These are phyloP conservation scores for Ormyrus pomaceus DNA, from an alignment of 2,888 invertebrate genomes.

Conservation along the genomic window DNA sequence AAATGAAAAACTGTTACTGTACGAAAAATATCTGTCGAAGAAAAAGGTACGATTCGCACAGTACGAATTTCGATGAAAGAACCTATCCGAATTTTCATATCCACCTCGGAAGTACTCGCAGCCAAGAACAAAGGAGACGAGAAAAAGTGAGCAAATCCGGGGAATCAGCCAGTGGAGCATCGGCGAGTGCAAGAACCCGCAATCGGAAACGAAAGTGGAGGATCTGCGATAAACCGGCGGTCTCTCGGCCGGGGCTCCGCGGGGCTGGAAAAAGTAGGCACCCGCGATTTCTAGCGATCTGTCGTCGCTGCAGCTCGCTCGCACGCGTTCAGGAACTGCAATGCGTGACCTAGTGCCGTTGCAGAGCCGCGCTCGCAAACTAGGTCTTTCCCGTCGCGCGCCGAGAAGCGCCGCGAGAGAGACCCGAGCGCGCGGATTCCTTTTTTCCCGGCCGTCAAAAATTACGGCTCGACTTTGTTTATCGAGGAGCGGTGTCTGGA, in stretches of 20 bases:
- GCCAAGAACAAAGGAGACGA: no score
- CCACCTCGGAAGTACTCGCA: no score
- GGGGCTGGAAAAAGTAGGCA: no score
- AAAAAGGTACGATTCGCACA: no score
- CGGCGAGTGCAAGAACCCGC: constrained; percentile 59
- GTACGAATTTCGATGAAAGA: no score
- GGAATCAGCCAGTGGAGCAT: constrained; percentile 64
- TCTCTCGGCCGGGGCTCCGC: background rate
- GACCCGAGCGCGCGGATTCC: constrained; percentile 6
- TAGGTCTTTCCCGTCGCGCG: constrained; percentile 35
- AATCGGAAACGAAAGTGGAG: constrained; percentile 51
- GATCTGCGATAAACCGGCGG: constrained; percentile 15
- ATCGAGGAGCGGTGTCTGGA: background rate
- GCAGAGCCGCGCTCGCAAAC: constrained; percentile 45
- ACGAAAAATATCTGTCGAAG: no score
- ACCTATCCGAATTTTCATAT: no score
- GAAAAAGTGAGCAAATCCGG: no score
- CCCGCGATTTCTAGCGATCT: constrained; percentile 27
- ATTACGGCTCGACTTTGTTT: constrained; percentile 2
- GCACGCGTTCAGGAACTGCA: constrained; percentile 70
- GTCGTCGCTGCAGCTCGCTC: constrained; percentile 29
- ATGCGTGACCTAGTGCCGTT: constrained; percentile 72
- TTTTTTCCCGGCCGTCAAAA: constrained; percentile 17
- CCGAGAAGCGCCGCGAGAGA: background rate
- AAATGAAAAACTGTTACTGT: no score